A percentile compares a stretch with the other conserved stretches of the same genome.
These are phyloP conservation scores for Mugil cephalus DNA, from an alignment of 2,113 vertebrate genomes.

Conservation along the genomic window DNA sequence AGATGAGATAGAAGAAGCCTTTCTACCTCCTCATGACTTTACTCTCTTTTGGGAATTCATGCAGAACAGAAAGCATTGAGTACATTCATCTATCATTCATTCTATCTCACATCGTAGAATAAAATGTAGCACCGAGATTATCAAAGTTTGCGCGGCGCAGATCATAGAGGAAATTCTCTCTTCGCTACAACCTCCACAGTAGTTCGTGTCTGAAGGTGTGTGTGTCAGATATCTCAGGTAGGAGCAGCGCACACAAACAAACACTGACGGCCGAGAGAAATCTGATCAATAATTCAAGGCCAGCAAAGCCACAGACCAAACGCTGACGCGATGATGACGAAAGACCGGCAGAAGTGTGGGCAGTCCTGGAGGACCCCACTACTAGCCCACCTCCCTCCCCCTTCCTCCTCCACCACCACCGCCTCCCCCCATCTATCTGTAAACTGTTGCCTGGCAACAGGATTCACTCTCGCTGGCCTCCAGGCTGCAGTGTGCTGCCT, in stretches of 20 bases:
- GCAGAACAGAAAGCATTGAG: not conserved
- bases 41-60: constrained; percentile 17
- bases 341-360: constrained; percentile 65
- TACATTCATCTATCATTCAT: not conserved
- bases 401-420: no score
- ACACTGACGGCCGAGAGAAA: constrained; percentile 30
- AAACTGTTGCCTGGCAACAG: constrained; percentile 86
- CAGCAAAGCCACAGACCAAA: constrained; percentile 56
- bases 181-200: not conserved
- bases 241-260: constrained; percentile 17
- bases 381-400: no score
- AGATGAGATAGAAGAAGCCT: constrained; percentile 39
- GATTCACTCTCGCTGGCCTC: constrained; percentile 75
- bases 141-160: constrained; percentile 2
- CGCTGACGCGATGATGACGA: constrained; percentile 73
- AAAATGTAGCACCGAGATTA: not conserved
- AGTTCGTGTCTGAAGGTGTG: not conserved
- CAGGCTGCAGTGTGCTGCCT: constrained; percentile 78
- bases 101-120: not conserved
- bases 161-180: not conserved
- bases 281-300: constrained; percentile 72
- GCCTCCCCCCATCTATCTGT: constrained; percentile 57
- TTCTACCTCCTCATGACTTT: constrained; percentile 46
- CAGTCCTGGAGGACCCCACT: constrained; percentile 68
- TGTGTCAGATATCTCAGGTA: constrained; percentile 21